Base-by-base conservation (phyloP, 2,113 vertebrate species). In the Bambusicola thoracicus region DNA sequence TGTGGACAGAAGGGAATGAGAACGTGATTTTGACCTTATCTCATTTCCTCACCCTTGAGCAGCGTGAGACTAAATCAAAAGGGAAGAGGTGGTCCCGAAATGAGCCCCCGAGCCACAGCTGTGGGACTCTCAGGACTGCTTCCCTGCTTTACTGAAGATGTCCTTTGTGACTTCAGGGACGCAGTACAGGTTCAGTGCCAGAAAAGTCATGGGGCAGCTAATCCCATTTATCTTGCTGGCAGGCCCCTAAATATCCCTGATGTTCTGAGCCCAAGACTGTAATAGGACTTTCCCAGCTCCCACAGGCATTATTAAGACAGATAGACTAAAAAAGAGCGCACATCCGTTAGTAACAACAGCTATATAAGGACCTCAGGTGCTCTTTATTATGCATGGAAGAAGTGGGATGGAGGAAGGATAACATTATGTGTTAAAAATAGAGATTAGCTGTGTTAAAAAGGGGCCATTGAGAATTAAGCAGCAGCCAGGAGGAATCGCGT, bases 151-250 rank as follows among this genome's bases (percentile, higher is more conserved):
- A 48, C 84, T 90, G 78, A 29, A 90, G 89, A 90, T 95, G 96
- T 89, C 94, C 89, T 96, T 81, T 86, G 53, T 92, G 90, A 93
- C 93, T 92, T 95, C 93, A 89, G 92, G 86, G 86, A 75, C 56
- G 24, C 9, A 48, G 61, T 24, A 27, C 46, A 94, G 83, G 86
- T 81, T 94, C 38, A 74, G 74, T 84, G 88, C 86, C 95, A 86
- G 69, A 76, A 95, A 79, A 84, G 69, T 78, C 89, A n/a, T 38
- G 40, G 90, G 88, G 53, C 89, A 87, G 44, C 53, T 93, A 90
- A 90, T 95, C 83, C 86, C 81, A 94, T 96, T 96, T 96, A 84
- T 96, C 93, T 95, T 86, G 36, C 48, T 95, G 95, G 66, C 91
- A 96, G 91, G 86, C 73, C 81, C 38, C 68, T 96, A 96, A 96